Evolutionary conservation across 1,140 invertebrate species (phyloP), one percentile per base, ranked within the genome.

Genomic region (Zaprionus ghesquierei): DNA sequence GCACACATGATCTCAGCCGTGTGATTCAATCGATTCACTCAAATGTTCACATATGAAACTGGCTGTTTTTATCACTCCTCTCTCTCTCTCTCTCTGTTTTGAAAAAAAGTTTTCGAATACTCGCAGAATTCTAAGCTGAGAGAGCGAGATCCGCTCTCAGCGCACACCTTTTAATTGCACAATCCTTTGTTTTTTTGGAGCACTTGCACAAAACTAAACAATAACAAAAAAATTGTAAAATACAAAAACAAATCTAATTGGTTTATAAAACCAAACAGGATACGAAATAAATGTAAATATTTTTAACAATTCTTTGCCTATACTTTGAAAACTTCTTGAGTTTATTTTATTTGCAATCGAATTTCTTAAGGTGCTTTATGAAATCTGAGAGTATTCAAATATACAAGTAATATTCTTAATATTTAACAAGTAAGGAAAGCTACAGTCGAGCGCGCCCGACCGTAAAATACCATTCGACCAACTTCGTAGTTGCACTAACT

Each of bases 281-380:
- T 65, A 75, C 79, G 84, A 89, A 85, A 84, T 89, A 89, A 70
- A 89, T 89, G 84, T 89, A 89, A 56, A 89, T 89, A 89, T 89
- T 80, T 89, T 77, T 84, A 82, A 63, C 65, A 60, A 75, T 27
- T 55, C 29, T 51, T 3, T 25, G 5, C 13, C 3, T n/a, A 5
- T 25, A 23, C 13, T 22, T 44, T 20, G 3, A 8, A 22, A 10
- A 9, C 20, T 15, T 15, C 4, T 41, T 3, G 12, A 15, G 6
- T 12, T 18, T 1, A 51, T 33, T 22, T n/a, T 13, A 55, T 64
- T 46, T 44, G 3, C 2, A 29, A 29, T 13, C 25, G 0, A 10
- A 35, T 6, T 18, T 51, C 10, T 13, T 25, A 31, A 25, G 25
- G 44, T 44, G 27, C 60, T 33, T 33, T 12, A 33, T 33, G 31